Conservation (phyloP, 2,888 invertebrate genomes). For the Chrysolina americana region DNA sequence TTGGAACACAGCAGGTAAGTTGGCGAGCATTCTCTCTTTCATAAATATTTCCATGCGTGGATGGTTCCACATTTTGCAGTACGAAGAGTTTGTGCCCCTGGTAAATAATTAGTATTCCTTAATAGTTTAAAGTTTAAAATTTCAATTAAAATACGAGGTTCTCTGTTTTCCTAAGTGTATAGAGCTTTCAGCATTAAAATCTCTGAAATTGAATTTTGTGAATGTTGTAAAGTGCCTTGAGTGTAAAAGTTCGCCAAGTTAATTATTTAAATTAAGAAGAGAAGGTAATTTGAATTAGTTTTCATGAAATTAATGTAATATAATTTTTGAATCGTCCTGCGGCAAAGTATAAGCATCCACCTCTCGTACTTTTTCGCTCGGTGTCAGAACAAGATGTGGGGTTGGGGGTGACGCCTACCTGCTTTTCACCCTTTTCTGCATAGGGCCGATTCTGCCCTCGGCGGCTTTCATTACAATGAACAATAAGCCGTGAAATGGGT, state of each 20-base stretch:
- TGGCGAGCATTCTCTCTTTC: too few relatives aligned
- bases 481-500: slow-evolving; percentile 60
- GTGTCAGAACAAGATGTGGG: slow-evolving; percentile 62
- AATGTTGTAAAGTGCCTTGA: slow-evolving; percentile 46
- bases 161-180: slow-evolving; percentile 44
- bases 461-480: slow-evolving; percentile 54
- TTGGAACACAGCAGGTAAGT: too few relatives aligned
- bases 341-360: slow-evolving; percentile 44
- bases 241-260: slow-evolving; percentile 50
- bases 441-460: slow-evolving; percentile 49
- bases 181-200: slow-evolving; percentile 32
- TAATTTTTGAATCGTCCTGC: slow-evolving; percentile 58
- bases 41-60: too few relatives aligned
- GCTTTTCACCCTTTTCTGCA: slow-evolving; percentile 25
- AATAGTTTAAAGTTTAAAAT: slow-evolving; percentile 49
- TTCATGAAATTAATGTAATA: slow-evolving; percentile 58
- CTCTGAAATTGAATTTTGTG: slow-evolving; percentile 45
- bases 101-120: slow-evolving; percentile 34
- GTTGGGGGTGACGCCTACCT: slow-evolving; percentile 5
- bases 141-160: slow-evolving; percentile 47
- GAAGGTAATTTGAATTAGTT: slow-evolving; percentile 53
- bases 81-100: not conserved
- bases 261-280: slow-evolving; percentile 53
- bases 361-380: slow-evolving; percentile 57
- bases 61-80: too few relatives aligned